Conservation (phyloP, 2,797 vertebrate genomes). For the Numenius phaeopus region DNA sequence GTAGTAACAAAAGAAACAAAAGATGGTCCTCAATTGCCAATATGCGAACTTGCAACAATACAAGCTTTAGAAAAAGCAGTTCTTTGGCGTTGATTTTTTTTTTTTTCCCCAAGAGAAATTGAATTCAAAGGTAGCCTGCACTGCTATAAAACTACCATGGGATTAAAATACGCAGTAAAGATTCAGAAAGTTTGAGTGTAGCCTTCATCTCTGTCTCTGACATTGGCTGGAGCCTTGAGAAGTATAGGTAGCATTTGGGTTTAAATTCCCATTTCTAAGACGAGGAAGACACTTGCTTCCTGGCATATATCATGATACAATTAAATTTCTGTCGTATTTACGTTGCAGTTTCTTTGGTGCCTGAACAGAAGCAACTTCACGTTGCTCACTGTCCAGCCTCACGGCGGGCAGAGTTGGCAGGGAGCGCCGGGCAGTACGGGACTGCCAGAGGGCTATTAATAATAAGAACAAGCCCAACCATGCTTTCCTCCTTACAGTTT, state of each 20-base stretch:
- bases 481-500: background rate
- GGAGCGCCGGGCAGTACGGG: background rate
- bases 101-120: background rate
- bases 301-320: background rate
- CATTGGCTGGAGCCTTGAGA: background rate
- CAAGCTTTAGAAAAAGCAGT: background rate
- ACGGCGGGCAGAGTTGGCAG: background rate
- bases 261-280: background rate
- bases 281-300: background rate
- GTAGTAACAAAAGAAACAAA: background rate
- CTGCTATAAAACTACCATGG: background rate
- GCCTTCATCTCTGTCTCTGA: background rate
- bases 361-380: background rate
- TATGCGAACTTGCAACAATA: background rate
- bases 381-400: background rate
- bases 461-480: background rate
- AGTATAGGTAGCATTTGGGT: background rate
- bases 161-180: background rate
- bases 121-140: background rate
- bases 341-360: background rate
- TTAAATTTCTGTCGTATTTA: background rate
- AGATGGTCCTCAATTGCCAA: background rate
- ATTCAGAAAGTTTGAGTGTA: background rate
- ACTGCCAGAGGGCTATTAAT: background rate
- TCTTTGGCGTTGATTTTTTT: background rate